phyloP scores from a whole-genome alignment of 2,888 invertebrate genomes.

The Amaurobius ferox region DNA sequence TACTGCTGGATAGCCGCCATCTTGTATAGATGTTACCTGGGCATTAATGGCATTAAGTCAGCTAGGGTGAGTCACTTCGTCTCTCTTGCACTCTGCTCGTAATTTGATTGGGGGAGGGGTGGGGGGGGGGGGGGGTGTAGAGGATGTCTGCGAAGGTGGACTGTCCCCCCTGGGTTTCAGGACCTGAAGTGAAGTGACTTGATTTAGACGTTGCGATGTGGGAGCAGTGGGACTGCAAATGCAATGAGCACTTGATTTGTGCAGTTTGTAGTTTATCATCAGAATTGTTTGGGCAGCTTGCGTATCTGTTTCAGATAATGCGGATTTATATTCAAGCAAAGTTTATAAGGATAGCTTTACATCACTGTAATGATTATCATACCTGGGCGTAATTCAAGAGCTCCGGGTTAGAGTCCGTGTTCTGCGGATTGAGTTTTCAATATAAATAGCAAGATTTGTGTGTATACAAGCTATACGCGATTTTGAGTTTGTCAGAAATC shows the following conservation, averaged over 20 bases:
- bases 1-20: constrained; percentile 3
- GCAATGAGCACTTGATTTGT: constrained; percentile 5
- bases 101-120: not conserved
- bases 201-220: not conserved
- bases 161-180: not conserved
- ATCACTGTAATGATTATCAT: too few species aligned
- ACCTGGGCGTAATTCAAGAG: too few species aligned
- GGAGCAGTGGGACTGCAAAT: not conserved
- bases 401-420: too few species aligned
- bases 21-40: constrained; percentile 21
- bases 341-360: too few species aligned
- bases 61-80: constrained; percentile 10
- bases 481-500: too few species aligned
- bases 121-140: not conserved
- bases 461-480: too few species aligned
- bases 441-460: too few species aligned
- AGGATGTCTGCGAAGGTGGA: not conserved
- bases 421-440: too few species aligned
- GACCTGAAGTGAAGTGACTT: constrained; percentile 1
- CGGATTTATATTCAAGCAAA: too few species aligned
- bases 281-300: too few species aligned
- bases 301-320: too few species aligned
- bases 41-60: constrained; percentile 11
- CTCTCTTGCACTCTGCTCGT: not conserved
- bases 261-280: not conserved